These are phyloP conservation scores for Ceratina japonica DNA, from an alignment of 1,140 invertebrate genomes.

Conservation along the genomic window DNA sequence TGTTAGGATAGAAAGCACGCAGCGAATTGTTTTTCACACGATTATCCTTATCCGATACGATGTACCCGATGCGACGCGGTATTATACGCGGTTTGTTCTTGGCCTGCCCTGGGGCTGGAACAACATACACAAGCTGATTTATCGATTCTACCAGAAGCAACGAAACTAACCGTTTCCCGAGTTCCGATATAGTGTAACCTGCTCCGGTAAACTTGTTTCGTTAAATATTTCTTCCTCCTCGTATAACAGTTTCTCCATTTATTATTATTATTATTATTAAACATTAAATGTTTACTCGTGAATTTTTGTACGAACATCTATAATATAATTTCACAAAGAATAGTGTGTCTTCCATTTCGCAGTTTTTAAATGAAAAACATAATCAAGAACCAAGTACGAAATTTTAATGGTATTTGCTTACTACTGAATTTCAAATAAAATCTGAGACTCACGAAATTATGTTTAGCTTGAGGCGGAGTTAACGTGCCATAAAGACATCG, in stretches of 20 bases:
- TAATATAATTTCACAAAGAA: too few species aligned
- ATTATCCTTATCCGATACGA: conserved; percentile 29
- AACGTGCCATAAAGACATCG: too few species aligned
- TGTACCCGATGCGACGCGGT: background rate
- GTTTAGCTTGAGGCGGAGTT: too few species aligned
- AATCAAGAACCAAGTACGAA: too few species aligned
- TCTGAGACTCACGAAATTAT: too few species aligned
- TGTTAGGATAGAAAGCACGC: background rate
- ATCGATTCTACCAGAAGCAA: conserved; percentile 21
- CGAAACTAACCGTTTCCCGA: conserved; percentile 11
- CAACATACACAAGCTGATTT: conserved; percentile 26
- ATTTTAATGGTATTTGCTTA: too few species aligned
- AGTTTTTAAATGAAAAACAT: too few species aligned
- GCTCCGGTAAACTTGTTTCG: background rate
- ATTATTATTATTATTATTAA: too few species aligned
- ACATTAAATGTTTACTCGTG: too few species aligned
- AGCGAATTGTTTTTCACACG: conserved; percentile 31
- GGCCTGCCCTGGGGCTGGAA: background rate
- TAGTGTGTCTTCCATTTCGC: too few species aligned
- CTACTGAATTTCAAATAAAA: too few species aligned
- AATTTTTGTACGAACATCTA: too few species aligned
- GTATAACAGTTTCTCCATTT: background rate
- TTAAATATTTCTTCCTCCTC: conserved; percentile 11
- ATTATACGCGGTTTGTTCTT: conserved; percentile 19
- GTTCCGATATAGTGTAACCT: background rate